Percentiles rank a stretch among this genome's conserved stretches.
phyloP scores from a whole-genome alignment of 2,888 invertebrate genomes.

The Malthinus seriepunctatus region DNA sequence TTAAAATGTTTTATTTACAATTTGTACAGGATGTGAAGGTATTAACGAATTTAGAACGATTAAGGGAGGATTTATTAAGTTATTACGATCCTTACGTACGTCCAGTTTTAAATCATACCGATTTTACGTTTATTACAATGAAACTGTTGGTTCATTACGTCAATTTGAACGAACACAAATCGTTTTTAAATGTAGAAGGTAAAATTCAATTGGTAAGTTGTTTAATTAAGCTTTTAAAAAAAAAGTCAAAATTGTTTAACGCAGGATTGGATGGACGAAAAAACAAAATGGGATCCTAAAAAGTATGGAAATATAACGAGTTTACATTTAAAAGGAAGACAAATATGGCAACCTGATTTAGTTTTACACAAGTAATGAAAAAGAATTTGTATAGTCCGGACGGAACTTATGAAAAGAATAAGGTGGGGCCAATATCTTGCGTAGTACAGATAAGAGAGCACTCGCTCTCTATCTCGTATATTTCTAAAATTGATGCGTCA shows the following conservation, averaged over 20 bases:
- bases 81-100: conserved; percentile 55
- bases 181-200: conserved; percentile 48
- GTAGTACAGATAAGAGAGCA: no score
- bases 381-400: no score
- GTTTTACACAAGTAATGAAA: conserved; percentile 51
- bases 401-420: no score
- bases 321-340: conserved; percentile 58
- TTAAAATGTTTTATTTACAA: conserved; percentile 32
- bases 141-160: conserved; percentile 40
- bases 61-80: conserved; percentile 58
- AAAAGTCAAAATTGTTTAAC: conserved; percentile 34
- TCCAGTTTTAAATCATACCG: conserved; percentile 42
- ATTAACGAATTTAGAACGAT: conserved; percentile 57
- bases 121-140: conserved; percentile 41
- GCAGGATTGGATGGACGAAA: conserved; percentile 67
- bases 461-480: no score
- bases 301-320: conserved; percentile 59
- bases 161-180: conserved; percentile 47
- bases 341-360: conserved; percentile 65
- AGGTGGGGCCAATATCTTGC: no score
- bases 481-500: no score
- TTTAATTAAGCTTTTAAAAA: no score
- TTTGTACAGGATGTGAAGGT: conserved; percentile 53
- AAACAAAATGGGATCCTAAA: conserved; percentile 63
- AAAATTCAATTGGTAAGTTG: conserved; percentile 52